Percentiles rank a stretch among this genome's conserved stretches.
Evolutionary conservation across 1,140 invertebrate genomes (phyloP).

Genomic region (Ephestia elutella): DNA sequence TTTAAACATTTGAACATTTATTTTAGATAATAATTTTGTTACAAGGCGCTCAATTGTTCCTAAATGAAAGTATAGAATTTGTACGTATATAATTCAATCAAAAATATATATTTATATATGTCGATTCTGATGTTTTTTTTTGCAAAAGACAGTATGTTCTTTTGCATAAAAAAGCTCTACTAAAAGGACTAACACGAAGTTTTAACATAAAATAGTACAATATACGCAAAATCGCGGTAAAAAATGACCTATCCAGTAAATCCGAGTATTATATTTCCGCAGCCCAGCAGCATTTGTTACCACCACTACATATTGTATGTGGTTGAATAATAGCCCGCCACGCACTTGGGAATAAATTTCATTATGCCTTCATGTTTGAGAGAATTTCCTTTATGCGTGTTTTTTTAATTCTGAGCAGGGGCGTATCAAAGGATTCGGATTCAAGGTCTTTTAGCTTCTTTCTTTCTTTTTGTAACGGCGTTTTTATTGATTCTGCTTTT

Average conservation of each 20-base stretch:
- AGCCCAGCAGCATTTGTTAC: constrained; percentile 54
- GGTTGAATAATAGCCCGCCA: constrained; percentile 65
- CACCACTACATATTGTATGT: constrained; percentile 64
- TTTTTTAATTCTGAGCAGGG: constrained; percentile 24
- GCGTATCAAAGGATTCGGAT: background rate
- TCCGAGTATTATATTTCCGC: constrained; percentile 12
- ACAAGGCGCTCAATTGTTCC: no score
- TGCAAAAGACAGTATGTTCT: no score
- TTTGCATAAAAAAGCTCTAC: background rate
- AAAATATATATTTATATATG: no score
- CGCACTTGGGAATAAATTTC: constrained; percentile 69
- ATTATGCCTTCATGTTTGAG: constrained; percentile 63
- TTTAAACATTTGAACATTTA: no score
- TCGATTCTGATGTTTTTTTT: no score
- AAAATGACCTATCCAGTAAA: constrained; percentile 10
- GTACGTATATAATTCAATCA: no score
- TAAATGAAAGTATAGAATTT: no score
- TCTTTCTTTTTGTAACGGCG: background rate
- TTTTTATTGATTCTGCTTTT: no score
- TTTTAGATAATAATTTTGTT: no score
- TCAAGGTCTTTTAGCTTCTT: background rate
- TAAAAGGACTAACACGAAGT: background rate
- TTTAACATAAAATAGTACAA: background rate
- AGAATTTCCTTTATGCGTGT: constrained; percentile 43
- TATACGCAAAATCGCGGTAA: constrained; percentile 4